A percentile compares a stretch with the other conserved stretches of the same genome.
phyloP scores from a whole-genome alignment of 1,140 invertebrate species.

The Caerostris extrusa region DNA sequence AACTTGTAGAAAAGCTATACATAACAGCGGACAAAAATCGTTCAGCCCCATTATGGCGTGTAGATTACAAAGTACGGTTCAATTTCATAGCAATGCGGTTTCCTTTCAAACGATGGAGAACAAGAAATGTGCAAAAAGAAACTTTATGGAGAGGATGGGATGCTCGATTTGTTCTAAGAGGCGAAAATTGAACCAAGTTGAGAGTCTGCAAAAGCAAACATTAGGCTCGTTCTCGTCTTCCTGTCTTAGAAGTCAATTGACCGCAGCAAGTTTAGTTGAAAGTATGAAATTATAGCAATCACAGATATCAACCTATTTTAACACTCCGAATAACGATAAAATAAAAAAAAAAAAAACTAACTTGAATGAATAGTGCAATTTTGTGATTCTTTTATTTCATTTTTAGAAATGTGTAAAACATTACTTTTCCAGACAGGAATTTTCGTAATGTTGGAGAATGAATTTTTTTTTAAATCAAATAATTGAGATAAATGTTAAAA shows the following conservation, averaged over 20 bases:
- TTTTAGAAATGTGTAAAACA: too few species aligned
- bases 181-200: not conserved
- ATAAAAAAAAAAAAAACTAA: too few species aligned
- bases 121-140: not conserved
- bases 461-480: too few species aligned
- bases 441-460: too few species aligned
- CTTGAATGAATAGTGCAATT: too few species aligned
- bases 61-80: not conserved
- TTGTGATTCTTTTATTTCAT: too few species aligned
- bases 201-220: not conserved
- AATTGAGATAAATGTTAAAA: too few species aligned
- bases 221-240: constrained; percentile 12
- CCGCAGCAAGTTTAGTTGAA: not conserved
- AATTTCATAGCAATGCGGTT: not conserved
- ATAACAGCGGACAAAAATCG: not conserved
- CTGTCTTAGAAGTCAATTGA: not conserved
- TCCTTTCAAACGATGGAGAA: not conserved
- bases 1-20: not conserved
- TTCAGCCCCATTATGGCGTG: not conserved
- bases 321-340: too few species aligned
- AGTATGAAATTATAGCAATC: not conserved
- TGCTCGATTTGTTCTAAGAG: not conserved
- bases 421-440: too few species aligned
- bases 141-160: not conserved
- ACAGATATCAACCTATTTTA: too few species aligned